Evolutionary conservation across 2,888 invertebrate species (phyloP).

Genomic region (Microdon myrmicae): DNA sequence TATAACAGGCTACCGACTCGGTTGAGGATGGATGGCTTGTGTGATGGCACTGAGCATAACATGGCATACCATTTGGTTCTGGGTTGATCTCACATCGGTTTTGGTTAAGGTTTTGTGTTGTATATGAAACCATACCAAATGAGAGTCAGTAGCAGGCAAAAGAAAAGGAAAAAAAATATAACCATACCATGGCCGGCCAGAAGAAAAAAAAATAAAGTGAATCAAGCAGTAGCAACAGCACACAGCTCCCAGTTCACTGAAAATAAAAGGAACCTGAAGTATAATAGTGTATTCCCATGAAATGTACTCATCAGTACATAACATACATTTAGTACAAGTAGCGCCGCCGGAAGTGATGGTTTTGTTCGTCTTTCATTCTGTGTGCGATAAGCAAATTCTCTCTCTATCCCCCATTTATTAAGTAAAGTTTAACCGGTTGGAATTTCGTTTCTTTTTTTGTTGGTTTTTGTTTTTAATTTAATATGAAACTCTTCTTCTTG

Average conservation of each 20-base stretch:
- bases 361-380: constrained; percentile 55
- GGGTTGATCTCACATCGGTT: constrained; percentile 51
- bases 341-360: constrained; percentile 68
- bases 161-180: constrained; percentile 11
- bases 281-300: constrained; percentile 53
- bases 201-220: constrained; percentile 12
- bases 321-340: constrained; percentile 64
- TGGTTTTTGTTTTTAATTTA: constrained; percentile 3
- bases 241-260: constrained; percentile 36
- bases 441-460: constrained; percentile 14
- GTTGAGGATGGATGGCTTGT: constrained; percentile 39
- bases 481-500: constrained; percentile 22
- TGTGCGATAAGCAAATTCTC: constrained; percentile 42
- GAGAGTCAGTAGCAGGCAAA: constrained; percentile 26
- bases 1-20: constrained; percentile 27
- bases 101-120: constrained; percentile 45
- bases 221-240: constrained; percentile 40
- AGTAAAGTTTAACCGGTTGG: constrained; percentile 48
- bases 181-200: constrained; percentile 19
- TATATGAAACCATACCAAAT: constrained; percentile 42
- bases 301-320: constrained; percentile 52
- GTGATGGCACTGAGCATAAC: constrained; percentile 36
- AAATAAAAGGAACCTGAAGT: constrained; percentile 50
- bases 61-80: constrained; percentile 37
- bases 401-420: constrained; percentile 26